Conservation (phyloP, 2,888 invertebrate genomes). For the Agriopis marginaria region DNA sequence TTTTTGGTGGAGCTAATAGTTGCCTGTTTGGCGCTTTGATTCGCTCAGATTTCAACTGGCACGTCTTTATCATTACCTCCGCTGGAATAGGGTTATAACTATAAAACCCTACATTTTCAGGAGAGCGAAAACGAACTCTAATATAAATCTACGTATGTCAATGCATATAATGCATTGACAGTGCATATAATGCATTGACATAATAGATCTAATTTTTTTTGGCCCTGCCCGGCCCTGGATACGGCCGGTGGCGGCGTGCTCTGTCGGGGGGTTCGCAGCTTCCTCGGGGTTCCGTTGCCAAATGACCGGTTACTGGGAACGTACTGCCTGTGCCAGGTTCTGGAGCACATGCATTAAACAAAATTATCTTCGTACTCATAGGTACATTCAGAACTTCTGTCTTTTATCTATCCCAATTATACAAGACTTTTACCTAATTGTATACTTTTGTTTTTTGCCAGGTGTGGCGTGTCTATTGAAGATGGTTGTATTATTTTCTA, state of each 20-base stretch:
- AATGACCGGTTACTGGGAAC: slow-evolving; percentile 22
- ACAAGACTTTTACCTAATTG: background rate
- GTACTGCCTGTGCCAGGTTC: slow-evolving; percentile 3
- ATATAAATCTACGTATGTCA: too few relatives aligned
- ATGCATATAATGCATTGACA: too few relatives aligned
- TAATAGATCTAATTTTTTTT: background rate
- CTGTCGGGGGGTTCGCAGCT: slow-evolving; percentile 17
- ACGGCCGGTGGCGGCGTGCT: background rate
- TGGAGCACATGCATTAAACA: slow-evolving; percentile 1
- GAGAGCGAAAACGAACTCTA: too few relatives aligned
- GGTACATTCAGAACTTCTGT: background rate
- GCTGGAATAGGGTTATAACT: too few relatives aligned
- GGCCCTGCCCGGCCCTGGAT: background rate
- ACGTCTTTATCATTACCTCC: too few relatives aligned
- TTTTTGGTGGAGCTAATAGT: too few relatives aligned
- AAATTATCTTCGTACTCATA: background rate
- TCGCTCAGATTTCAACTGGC: too few relatives aligned
- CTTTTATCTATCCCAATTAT: background rate
- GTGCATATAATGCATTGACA: too few relatives aligned
- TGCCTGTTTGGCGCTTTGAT: too few relatives aligned
- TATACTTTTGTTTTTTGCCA: background rate
- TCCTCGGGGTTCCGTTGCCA: slow-evolving; percentile 21
- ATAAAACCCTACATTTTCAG: too few relatives aligned
- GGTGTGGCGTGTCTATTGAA: too few relatives aligned
- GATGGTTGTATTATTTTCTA: too few relatives aligned